Percentiles rank a stretch among this genome's conserved stretches.
Evolutionary conservation across 1,140 invertebrate genomes (phyloP).

Genomic region (Trachelipus rathkii): DNA sequence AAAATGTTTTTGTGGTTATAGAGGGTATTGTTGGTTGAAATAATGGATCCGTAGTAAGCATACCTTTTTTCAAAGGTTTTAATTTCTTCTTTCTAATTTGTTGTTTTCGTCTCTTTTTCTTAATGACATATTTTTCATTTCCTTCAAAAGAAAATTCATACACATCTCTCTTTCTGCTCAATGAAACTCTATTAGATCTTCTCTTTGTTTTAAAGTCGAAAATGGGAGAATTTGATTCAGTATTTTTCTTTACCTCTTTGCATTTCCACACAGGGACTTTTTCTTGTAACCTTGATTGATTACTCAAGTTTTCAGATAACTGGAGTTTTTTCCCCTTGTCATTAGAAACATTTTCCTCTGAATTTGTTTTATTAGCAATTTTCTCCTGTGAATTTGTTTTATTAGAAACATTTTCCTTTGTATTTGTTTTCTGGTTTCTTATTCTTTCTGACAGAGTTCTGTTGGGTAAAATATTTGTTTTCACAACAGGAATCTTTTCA

Average conservation of each 20-base stretch:
- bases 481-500: too few species aligned
- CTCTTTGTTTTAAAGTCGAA: neutral
- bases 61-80: neutral
- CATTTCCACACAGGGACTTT: too few species aligned
- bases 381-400: too few species aligned
- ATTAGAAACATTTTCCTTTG: too few species aligned
- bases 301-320: too few species aligned
- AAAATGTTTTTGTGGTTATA: neutral
- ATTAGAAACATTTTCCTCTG: too few species aligned
- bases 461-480: too few species aligned
- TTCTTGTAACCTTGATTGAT: too few species aligned
- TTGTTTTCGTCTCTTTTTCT: neutral
- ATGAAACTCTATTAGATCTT: neutral
- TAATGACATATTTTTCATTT: neutral
- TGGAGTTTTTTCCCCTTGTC: too few species aligned
- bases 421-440: too few species aligned
- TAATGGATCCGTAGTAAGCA: neutral
- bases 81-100: conserved; percentile 4
- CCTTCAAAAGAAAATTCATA: neutral
- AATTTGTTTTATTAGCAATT: too few species aligned
- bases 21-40: neutral
- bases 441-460: too few species aligned
- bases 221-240: neutral
- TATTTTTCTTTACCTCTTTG: neutral
- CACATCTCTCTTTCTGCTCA: neutral